phyloP scores from a whole-genome alignment of 2,888 invertebrate species.

The Spodoptera picta region DNA sequence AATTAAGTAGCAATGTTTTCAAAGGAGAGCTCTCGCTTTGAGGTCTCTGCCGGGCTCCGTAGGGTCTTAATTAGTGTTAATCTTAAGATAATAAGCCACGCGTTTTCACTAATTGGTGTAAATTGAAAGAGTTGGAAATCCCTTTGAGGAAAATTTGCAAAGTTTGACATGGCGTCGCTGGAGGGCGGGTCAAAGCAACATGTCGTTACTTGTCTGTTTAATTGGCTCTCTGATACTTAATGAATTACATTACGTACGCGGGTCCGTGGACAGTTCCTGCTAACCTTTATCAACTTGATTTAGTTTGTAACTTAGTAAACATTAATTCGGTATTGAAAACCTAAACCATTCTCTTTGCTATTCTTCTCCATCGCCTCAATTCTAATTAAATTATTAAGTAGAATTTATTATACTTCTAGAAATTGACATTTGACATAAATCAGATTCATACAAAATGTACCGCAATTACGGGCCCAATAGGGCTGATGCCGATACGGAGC shows the following conservation, averaged over 20 bases:
- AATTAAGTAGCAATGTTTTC: constrained; percentile 79
- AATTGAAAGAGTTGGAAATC: constrained; percentile 70
- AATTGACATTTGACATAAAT: too few species aligned
- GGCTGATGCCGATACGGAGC: too few species aligned
- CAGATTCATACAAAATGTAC: too few species aligned
- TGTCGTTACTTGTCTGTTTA: constrained; percentile 36
- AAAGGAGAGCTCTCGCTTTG: constrained; percentile 82
- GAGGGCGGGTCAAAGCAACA: constrained; percentile 27
- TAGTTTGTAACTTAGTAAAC: background rate
- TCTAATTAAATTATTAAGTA: background rate
- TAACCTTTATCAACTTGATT: constrained; percentile 9
- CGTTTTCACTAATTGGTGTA: constrained; percentile 81
- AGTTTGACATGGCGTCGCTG: constrained; percentile 32
- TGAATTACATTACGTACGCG: constrained; percentile 32
- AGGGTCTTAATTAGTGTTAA: constrained; percentile 84
- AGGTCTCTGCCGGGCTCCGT: constrained; percentile 68
- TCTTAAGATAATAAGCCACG: constrained; percentile 84
- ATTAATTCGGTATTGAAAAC: too few species aligned
- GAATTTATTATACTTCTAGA: background rate
- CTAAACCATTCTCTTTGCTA: too few species aligned
- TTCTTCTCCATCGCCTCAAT: too few species aligned
- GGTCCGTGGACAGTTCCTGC: constrained; percentile 5
- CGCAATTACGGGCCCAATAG: too few species aligned
- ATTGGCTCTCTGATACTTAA: constrained; percentile 40
- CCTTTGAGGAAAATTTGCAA: constrained; percentile 43